A percentile compares a stretch with the other conserved stretches of the same genome.
Conservation (phyloP, 2,113 vertebrate species). For the Aspiorhynchus laticeps region DNA sequence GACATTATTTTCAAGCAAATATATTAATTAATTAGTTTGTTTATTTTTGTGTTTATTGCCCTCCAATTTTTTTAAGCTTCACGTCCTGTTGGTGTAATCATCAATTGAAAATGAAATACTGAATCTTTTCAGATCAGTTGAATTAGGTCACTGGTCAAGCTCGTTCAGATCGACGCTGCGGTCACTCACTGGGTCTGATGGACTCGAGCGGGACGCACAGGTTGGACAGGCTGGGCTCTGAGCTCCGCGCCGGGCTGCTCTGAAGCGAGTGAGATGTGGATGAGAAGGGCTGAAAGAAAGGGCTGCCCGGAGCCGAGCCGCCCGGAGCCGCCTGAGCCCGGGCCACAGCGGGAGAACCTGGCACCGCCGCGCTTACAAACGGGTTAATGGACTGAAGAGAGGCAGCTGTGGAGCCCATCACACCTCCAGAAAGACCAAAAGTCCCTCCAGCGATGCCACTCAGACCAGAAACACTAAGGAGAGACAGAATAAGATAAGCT, state of each 20-base stretch:
- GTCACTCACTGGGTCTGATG: slow-evolving; percentile 91
- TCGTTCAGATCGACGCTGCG: neutral
- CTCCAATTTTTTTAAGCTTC: neutral
- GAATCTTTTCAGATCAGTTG: neutral
- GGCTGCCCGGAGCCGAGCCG: slow-evolving; percentile 78
- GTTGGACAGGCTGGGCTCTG: slow-evolving; percentile 83
- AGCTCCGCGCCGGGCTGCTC: slow-evolving; percentile 81
- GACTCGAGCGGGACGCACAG: slow-evolving; percentile 88
- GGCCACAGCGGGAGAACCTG: slow-evolving; percentile 70
- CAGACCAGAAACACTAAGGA: slow-evolving; percentile 51
- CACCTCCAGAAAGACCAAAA: slow-evolving; percentile 61
- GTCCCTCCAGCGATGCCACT: slow-evolving; percentile 50
- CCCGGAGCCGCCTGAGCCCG: slow-evolving; percentile 60
- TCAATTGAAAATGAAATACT: neutral
- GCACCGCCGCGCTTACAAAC: slow-evolving; percentile 30
- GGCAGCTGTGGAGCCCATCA: neutral
- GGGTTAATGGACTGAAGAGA: slow-evolving; percentile 36
- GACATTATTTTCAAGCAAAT: neutral
- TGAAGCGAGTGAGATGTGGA: slow-evolving; percentile 77
- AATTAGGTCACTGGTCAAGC: neutral
- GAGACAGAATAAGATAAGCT: neutral
- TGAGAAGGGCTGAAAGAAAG: slow-evolving; percentile 80
- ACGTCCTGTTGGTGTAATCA: too few relatives aligned
- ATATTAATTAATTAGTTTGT: too few relatives aligned
- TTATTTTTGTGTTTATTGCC: too few relatives aligned